phyloP scores from a whole-genome alignment of 2,888 invertebrate species.

The Heliconius charithonia region DNA sequence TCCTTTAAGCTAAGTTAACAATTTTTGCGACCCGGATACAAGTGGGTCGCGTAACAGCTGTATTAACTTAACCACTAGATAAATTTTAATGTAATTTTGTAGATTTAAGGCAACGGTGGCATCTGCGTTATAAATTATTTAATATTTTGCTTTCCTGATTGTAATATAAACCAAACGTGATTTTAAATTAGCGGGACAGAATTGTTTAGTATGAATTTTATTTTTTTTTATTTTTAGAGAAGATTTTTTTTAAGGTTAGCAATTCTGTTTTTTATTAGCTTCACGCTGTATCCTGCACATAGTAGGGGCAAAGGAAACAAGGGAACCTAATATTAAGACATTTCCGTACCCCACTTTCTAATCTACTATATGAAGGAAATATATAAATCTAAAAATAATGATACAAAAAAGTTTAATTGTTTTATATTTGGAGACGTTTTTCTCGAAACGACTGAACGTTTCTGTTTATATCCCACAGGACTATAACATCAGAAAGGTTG shows the following conservation, averaged over 20 bases:
- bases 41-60: constrained; percentile 24
- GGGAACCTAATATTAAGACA: too few relatives aligned
- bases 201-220: not conserved
- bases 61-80: constrained; percentile 28
- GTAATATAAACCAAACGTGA: not conserved
- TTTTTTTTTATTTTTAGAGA: not conserved
- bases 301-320: too few relatives aligned
- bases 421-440: not conserved
- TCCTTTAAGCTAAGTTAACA: constrained; percentile 11
- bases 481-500: not conserved
- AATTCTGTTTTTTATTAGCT: too few relatives aligned
- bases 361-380: too few relatives aligned
- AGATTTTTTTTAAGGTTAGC: too few relatives aligned
- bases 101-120: constrained; percentile 21
- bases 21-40: constrained; percentile 21
- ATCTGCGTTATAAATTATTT: constrained; percentile 21
- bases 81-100: constrained; percentile 29
- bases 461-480: not conserved
- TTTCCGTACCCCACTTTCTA: too few relatives aligned
- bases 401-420: not conserved
- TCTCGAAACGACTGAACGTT: not conserved
- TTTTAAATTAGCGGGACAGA: not conserved
- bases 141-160: constrained; percentile 16
- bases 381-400: too few relatives aligned
- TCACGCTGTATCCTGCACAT: too few relatives aligned